A percentile compares a stretch with the other conserved stretches of the same genome.
These are phyloP conservation scores for Caranx melampygus DNA, from an alignment of 2,113 vertebrate genomes.

Conservation along the genomic window DNA sequence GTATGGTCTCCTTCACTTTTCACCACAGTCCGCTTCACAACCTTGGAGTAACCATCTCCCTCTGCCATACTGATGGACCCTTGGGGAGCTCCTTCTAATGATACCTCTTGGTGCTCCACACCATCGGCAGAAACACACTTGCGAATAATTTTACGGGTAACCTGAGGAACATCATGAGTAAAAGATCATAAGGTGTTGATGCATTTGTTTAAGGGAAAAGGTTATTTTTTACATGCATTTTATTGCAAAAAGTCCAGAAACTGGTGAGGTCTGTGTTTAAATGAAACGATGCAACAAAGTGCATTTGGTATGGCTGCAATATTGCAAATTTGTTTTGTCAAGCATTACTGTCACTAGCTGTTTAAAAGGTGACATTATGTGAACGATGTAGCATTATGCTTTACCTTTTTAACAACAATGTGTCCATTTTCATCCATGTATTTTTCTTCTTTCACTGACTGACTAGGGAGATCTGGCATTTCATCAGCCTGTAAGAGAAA, in stretches of 20 bases:
- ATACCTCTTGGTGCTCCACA: slow-evolving; percentile 84
- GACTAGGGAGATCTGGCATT: slow-evolving; percentile 87
- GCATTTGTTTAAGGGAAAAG: not conserved
- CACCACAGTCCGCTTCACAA: slow-evolving; percentile 89
- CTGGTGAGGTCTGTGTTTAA: not conserved
- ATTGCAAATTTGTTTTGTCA: not conserved
- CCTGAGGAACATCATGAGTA: slow-evolving; percentile 78
- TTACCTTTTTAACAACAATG: slow-evolving; percentile 91
- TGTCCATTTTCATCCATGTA: slow-evolving; percentile 90
- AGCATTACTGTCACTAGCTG: not conserved
- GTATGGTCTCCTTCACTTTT: slow-evolving; percentile 89
- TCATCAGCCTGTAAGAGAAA: slow-evolving; percentile 86
- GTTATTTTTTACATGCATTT: not conserved
- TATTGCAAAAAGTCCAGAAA: not conserved
- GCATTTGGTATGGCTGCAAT: not conserved
- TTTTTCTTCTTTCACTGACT: slow-evolving; percentile 90
- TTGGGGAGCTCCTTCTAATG: slow-evolving; percentile 82
- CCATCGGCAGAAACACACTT: slow-evolving; percentile 88
- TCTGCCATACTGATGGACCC: slow-evolving; percentile 75
- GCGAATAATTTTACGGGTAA: slow-evolving; percentile 90
- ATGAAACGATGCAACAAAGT: not conserved
- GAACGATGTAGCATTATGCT: not conserved
- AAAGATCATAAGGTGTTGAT: not conserved
- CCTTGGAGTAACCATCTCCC: slow-evolving; percentile 88
- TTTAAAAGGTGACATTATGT: not conserved